A percentile compares a stretch with the other conserved stretches of the same genome.
These are phyloP conservation scores for Orbicella faveolata DNA, from an alignment of 64 coral and sea anemone genomes.

Conservation along the genomic window DNA sequence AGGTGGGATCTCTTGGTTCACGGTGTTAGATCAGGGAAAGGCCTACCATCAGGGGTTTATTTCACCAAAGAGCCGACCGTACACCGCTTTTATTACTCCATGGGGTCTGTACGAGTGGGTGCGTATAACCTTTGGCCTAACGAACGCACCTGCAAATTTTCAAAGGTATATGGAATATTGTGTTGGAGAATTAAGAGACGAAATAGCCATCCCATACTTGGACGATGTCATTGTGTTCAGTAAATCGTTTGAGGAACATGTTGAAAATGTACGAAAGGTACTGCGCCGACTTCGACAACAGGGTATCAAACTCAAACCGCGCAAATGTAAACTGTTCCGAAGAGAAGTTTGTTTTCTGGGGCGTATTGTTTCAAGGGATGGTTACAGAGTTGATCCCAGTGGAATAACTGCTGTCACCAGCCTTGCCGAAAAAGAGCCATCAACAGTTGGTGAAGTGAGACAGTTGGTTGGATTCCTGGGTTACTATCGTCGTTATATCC, in stretches of 20 bases:
- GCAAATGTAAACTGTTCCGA: slow-evolving; percentile 51
- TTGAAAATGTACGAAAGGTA: slow-evolving; percentile 43
- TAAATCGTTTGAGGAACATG: slow-evolving; percentile 29
- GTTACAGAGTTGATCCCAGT: slow-evolving; percentile 52
- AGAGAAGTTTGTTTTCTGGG: slow-evolving; percentile 46
- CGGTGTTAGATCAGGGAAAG: not conserved
- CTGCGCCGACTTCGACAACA: slow-evolving; percentile 33
- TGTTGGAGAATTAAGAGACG: too few species aligned
- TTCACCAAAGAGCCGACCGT: too few species aligned
- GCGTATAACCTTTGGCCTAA: too few species aligned
- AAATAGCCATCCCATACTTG: too few species aligned
- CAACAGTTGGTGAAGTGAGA: too few species aligned
- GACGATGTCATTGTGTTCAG: too few species aligned
- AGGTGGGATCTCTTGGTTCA: slow-evolving; percentile 25
- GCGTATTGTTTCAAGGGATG: slow-evolving; percentile 52
- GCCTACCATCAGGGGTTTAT: too few species aligned
- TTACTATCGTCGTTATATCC: slow-evolving; percentile 35
- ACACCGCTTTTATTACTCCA: too few species aligned
- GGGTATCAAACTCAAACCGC: slow-evolving; percentile 45
- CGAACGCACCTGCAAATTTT: too few species aligned
- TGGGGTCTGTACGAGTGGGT: too few species aligned
- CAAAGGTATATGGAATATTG: too few species aligned
- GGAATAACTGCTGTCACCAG: slow-evolving; percentile 43
- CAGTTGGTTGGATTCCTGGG: too few species aligned
- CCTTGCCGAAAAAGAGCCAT: slow-evolving; percentile 1